A percentile compares a stretch with the other conserved stretches of the same genome.
Conservation (phyloP, 2,888 invertebrate genomes). For the Thymelicus sylvestris region DNA sequence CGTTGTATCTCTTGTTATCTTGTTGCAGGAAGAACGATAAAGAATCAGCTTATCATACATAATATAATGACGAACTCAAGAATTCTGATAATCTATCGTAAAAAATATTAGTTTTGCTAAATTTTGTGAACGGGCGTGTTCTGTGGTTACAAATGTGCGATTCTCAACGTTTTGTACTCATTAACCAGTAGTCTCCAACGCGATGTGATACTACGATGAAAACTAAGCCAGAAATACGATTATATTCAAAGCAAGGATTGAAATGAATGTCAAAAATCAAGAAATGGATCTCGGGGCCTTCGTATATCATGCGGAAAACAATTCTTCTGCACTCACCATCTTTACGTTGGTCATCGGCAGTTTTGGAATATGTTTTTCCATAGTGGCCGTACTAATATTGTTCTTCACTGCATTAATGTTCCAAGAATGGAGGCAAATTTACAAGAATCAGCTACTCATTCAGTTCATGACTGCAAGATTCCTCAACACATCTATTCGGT, state of each 20-base stretch:
- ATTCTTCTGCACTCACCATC: conserved; percentile 44
- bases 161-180: too few species aligned
- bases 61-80: background rate
- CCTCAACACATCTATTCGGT: conserved; percentile 60
- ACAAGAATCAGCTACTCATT: conserved; percentile 71
- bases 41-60: background rate
- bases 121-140: background rate
- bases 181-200: too few species aligned
- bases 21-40: background rate
- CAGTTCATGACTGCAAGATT: conserved; percentile 72
- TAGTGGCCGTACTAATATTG: conserved; percentile 58
- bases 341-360: conserved; percentile 56
- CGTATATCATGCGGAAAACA: conserved; percentile 41
- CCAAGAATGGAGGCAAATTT: conserved; percentile 66
- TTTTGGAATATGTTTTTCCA: conserved; percentile 60
- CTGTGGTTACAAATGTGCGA: background rate
- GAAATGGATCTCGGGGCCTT: conserved; percentile 24
- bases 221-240: too few species aligned
- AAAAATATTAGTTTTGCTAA: background rate
- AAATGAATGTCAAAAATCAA: background rate
- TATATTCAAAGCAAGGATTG: background rate
- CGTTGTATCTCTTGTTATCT: conserved; percentile 1
- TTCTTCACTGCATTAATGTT: conserved; percentile 64
- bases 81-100: background rate
- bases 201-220: background rate